A percentile compares a stretch with the other conserved stretches of the same genome.
Evolutionary conservation across 2,113 vertebrate genomes (phyloP).

Genomic region (Dryoscopus gambensis): DNA sequence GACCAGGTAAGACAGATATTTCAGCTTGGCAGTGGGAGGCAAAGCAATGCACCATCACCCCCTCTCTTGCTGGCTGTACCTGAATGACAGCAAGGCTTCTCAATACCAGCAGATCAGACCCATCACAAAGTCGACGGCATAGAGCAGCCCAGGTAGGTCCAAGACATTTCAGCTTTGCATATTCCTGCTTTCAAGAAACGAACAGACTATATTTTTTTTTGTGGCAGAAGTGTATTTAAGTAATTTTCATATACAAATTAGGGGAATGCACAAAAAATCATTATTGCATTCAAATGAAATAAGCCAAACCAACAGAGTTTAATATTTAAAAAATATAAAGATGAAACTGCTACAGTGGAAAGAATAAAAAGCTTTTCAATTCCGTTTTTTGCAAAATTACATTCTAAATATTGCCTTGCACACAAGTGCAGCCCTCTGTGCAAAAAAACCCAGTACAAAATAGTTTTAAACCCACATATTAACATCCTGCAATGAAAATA

Average conservation of each 20-base stretch:
- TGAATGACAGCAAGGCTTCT: rapidly evolving
- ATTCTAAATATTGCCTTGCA: not conserved
- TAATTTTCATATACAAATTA: not conserved
- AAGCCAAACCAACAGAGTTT: not conserved
- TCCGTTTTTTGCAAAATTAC: not conserved
- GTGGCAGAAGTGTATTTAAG: constrained; percentile 20
- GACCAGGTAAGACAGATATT: rapidly evolving
- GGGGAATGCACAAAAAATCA: not conserved
- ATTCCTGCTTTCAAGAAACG: not conserved
- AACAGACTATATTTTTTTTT: not conserved
- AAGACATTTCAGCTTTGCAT: not conserved
- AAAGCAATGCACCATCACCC: not conserved
- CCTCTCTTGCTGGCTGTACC: not conserved
- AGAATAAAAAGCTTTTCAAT: not conserved
- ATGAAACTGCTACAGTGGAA: not conserved
- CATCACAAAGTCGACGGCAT: rapidly evolving
- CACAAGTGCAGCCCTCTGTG: not conserved
- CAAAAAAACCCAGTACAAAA: not conserved
- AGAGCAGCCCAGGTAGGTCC: not conserved
- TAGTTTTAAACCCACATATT: not conserved
- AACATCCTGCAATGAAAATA: not conserved
- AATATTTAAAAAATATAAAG: not conserved
- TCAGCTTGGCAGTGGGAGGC: rapidly evolving
- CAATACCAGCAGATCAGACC: not conserved
- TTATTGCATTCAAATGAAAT: not conserved